A percentile compares a stretch with the other conserved stretches of the same genome.
Evolutionary conservation across 2,113 vertebrate species (phyloP).

Genomic region (Calcarius ornatus): DNA sequence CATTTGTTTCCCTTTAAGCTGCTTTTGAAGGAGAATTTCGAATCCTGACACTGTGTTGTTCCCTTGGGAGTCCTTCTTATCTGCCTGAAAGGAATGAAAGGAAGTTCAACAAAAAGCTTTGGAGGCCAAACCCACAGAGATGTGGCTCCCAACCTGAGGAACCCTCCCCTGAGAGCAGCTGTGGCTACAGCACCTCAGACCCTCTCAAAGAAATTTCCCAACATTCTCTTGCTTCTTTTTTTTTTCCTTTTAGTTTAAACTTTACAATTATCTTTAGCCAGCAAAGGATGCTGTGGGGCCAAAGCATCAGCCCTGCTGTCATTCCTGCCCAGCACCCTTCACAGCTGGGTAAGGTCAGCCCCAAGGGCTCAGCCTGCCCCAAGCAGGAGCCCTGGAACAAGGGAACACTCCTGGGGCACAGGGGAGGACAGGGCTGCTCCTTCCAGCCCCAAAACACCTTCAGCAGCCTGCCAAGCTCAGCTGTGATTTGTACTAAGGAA

Average conservation of each 20-base stretch:
- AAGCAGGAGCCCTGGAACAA: background rate
- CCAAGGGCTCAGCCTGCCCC: background rate
- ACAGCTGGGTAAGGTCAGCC: background rate
- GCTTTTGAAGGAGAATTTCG: conserved; percentile 95
- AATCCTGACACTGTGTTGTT: conserved; percentile 88
- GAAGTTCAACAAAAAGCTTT: background rate
- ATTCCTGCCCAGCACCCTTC: background rate
- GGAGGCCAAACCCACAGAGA: background rate
- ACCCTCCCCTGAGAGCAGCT: background rate
- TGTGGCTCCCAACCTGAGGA: background rate
- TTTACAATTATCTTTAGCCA: background rate
- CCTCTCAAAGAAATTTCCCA: background rate
- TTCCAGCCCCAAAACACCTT: background rate
- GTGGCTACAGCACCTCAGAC: background rate
- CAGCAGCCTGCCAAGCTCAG: background rate
- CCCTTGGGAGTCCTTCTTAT: conserved; percentile 91
- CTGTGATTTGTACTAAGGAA: background rate
- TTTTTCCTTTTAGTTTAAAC: background rate
- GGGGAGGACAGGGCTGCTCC: background rate
- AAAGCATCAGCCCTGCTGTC: background rate
- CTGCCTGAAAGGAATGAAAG: conserved; percentile 75
- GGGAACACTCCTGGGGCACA: background rate
- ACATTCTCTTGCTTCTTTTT: background rate
- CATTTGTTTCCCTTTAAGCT: conserved; percentile 98
- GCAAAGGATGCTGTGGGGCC: background rate